phyloP scores from a whole-genome alignment of 2,888 invertebrate genomes.

The Lasius fuliginosus region DNA sequence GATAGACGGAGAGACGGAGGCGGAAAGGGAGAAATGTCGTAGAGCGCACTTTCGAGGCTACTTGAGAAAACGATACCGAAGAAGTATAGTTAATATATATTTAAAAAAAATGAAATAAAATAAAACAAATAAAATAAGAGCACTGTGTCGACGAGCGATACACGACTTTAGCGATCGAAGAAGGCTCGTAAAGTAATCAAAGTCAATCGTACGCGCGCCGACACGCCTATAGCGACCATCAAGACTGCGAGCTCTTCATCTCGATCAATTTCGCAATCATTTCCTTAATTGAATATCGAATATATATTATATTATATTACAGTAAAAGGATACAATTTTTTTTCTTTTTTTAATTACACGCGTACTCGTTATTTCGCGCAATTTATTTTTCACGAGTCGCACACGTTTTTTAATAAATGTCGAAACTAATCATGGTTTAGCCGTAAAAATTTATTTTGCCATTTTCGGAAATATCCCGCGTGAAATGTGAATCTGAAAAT shows the following conservation, averaged over 20 bases:
- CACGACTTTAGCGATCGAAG: slow-evolving; percentile 50
- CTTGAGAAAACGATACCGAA: slow-evolving; percentile 25
- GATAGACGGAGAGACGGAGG: not conserved
- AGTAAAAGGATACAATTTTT: not conserved
- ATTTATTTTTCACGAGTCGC: not conserved
- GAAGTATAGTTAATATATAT: slow-evolving; percentile 40
- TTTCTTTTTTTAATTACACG: not conserved
- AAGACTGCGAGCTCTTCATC: slow-evolving; percentile 45
- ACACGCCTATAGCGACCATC: slow-evolving; percentile 48
- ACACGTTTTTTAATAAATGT: not conserved
- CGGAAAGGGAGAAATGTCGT: slow-evolving; percentile 27
- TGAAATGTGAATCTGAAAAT: not conserved
- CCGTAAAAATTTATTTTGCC: not conserved
- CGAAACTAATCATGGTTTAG: not conserved
- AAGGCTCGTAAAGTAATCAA: slow-evolving; percentile 52
- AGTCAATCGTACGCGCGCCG: slow-evolving; percentile 57
- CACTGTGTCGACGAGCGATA: slow-evolving; percentile 52
- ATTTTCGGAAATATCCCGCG: not conserved
- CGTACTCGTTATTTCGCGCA: not conserved
- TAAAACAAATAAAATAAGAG: slow-evolving; percentile 44
- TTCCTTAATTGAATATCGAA: not conserved
- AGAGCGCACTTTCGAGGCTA: slow-evolving; percentile 44
- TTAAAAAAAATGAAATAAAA: slow-evolving; percentile 10
- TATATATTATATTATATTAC: not conserved
- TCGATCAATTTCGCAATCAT: not conserved